Evolutionary conservation across 2,113 vertebrate species (phyloP).

Genomic region (Oreochromis aureus): DNA sequence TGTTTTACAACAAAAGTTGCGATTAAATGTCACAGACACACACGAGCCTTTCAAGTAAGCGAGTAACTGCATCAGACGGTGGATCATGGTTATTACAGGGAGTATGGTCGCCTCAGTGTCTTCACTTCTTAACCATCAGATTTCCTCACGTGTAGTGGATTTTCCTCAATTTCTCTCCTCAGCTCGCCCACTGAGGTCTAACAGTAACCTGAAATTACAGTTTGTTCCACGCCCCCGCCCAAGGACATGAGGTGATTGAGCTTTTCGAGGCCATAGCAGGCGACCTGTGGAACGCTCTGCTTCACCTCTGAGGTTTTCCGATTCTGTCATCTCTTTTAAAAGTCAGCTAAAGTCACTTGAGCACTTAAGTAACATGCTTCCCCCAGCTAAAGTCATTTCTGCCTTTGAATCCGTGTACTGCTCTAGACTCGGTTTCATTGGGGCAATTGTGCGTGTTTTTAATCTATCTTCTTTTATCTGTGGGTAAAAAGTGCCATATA

Average conservation of each 20-base stretch:
- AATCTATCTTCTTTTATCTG: not conserved
- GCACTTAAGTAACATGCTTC: not conserved
- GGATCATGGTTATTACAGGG: not conserved
- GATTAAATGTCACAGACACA: not conserved
- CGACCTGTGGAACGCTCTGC: not conserved
- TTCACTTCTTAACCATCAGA: not conserved
- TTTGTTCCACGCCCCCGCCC: not conserved
- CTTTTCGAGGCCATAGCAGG: not conserved
- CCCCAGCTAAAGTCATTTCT: not conserved
- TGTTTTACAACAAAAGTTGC: not conserved
- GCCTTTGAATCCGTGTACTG: fast-evolving
- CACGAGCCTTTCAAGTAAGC: not conserved
- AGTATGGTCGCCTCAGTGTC: not conserved
- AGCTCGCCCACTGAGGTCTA: not conserved
- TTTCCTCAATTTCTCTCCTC: not conserved
- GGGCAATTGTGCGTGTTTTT: fast-evolving
- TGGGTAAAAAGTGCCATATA: fast-evolving
- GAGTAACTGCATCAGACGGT: not conserved
- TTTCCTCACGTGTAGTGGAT: not conserved
- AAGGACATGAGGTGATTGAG: not conserved
- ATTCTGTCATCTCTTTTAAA: not conserved
- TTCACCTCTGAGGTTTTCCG: not conserved
- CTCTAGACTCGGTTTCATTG: not conserved
- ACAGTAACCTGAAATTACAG: not conserved
- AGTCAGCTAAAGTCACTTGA: not conserved